Conservation (phyloP, 2,113 vertebrate genomes). For the Leucosticte australis region DNA sequence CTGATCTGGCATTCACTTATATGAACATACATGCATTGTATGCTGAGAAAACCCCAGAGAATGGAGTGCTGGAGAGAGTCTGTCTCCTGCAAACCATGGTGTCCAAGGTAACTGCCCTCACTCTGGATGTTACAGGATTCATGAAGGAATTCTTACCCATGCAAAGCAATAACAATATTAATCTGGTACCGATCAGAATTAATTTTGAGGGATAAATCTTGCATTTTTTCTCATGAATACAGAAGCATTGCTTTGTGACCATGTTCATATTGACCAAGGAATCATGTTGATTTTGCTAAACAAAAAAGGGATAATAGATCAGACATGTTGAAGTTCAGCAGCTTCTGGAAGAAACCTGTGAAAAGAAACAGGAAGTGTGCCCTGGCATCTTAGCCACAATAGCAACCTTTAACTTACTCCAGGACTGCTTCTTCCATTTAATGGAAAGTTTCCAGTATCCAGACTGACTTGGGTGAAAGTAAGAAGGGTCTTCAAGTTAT, state of each 20-base stretch:
- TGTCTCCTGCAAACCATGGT: background rate
- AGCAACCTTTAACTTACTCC: background rate
- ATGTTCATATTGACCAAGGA: background rate
- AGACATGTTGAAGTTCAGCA: background rate
- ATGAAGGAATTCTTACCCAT: background rate
- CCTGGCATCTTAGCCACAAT: background rate
- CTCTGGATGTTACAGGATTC: background rate
- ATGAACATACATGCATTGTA: background rate
- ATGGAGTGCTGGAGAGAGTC: background rate
- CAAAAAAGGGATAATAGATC: background rate
- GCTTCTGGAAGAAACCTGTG: background rate
- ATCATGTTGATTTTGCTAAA: background rate
- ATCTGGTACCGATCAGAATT: background rate
- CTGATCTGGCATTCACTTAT: background rate
- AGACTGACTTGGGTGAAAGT: background rate
- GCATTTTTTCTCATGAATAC: background rate
- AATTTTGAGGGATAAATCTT: background rate
- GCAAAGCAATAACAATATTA: background rate
- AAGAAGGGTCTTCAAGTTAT: background rate
- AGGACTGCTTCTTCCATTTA: background rate
- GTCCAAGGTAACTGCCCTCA: background rate
- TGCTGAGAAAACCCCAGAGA: background rate
- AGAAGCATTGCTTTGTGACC: background rate
- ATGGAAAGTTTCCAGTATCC: background rate
- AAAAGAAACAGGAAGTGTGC: background rate